Conservation (phyloP, 2,888 invertebrate species). For the Drosophila nr. perissopoda region DNA sequence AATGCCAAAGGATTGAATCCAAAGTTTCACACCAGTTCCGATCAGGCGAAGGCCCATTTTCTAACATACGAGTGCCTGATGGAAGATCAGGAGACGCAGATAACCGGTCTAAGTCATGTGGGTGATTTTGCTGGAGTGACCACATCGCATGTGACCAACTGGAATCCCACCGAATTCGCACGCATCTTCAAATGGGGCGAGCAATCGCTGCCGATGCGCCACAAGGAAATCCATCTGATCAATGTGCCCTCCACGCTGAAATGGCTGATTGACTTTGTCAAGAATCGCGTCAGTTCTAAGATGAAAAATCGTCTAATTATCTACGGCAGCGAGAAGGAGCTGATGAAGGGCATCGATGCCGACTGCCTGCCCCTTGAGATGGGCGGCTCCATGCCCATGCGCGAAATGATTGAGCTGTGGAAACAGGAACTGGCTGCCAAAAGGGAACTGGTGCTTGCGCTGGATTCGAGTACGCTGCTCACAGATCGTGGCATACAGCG, state of each 20-base stretch:
- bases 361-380: constrained; percentile 89
- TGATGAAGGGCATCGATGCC: constrained; percentile 87
- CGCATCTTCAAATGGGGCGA: constrained; percentile 91
- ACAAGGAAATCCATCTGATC: constrained; percentile 90
- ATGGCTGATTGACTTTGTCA: constrained; percentile 91
- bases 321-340: constrained; percentile 87
- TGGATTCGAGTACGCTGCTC: constrained; percentile 89
- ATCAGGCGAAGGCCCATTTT: constrained; percentile 90
- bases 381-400: constrained; percentile 89
- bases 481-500: constrained; percentile 88
- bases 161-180: constrained; percentile 90
- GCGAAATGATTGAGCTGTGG: constrained; percentile 90
- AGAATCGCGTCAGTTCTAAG: constrained; percentile 89
- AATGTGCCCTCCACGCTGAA: constrained; percentile 90
- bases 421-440: constrained; percentile 88
- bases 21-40: constrained; percentile 88
- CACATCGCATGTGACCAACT: constrained; percentile 89
- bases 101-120: constrained; percentile 90
- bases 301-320: constrained; percentile 89
- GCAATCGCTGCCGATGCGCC: constrained; percentile 92
- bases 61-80: constrained; percentile 91
- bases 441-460: constrained; percentile 87
- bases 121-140: constrained; percentile 88
- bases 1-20: constrained; percentile 89
- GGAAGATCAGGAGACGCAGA: constrained; percentile 91